Base-by-base conservation (phyloP, 1,140 invertebrate genomes). In the Adelges cooleyi region DNA sequence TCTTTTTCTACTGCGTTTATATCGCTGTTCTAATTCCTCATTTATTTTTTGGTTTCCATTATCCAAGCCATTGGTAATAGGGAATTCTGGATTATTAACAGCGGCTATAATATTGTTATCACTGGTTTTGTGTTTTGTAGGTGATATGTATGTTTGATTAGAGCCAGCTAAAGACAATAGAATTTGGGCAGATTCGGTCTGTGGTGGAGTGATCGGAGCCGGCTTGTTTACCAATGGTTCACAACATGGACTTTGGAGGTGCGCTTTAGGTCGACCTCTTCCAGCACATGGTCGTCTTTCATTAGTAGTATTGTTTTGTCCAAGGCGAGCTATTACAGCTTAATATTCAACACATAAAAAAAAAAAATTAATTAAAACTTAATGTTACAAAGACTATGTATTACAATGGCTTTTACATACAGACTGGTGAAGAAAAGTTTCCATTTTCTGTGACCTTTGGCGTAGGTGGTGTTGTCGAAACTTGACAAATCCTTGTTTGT, bases 151-250 rank as follows among this genome's bases (percentile, higher is more conserved):
- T 20, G 68, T 38, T 50, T 50, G 59, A 27, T 67, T 49, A 38
- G 66, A 67, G 29, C 69, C 68, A 20, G 72, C 72, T 9, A 73
- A 65, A n/a, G 70, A 72, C 8, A 73, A 65, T 50, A 73, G 50
- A 13, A 73, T 70, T 66, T 73, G 71, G 15, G 72, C 72, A 9
- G 72, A 69, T 38, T 73, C 72, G n/a, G 71, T 70, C 22, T 69
- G 71, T 23, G 69, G 65, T 27, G 67, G 66, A 33, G 66, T 67
- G 20, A 67, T 62, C 44, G 56, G 42, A 29, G 56, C 25, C 1
- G 56, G 56, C 46, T 62, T 62, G 56, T 42, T 62, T 18, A 62
- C 27, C 38, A 62, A 27, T 48, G 56, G 25, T 46, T 62, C 56
- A 62, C 56, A 62, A 62, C 56, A 62, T 18, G 56, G 56, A 13